phyloP scores from a whole-genome alignment of 2,888 invertebrate genomes.

The Leucophenga montana region DNA sequence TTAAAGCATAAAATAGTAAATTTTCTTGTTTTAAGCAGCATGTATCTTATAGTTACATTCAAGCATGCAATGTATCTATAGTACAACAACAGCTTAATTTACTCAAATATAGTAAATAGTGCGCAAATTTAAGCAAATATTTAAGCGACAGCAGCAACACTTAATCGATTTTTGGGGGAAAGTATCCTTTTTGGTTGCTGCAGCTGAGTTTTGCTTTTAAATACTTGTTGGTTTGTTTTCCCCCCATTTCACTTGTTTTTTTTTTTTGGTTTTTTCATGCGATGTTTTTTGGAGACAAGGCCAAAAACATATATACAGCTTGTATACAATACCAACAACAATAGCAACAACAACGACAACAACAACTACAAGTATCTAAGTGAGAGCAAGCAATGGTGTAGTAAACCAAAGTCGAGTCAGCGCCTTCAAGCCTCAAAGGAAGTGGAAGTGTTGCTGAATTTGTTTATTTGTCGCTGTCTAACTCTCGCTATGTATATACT shows the following conservation, averaged over 20 bases:
- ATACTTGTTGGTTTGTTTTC: slow-evolving; percentile 9
- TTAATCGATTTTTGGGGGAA: neutral
- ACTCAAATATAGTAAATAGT: neutral
- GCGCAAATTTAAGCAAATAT: neutral
- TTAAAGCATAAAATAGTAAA: no score
- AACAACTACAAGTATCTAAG: slow-evolving; percentile 7
- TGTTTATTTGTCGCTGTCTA: slow-evolving; percentile 16
- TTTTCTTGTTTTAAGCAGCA: no score
- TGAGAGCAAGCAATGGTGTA: no score
- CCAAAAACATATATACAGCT: slow-evolving; percentile 17
- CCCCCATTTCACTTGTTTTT: neutral
- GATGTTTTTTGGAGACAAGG: slow-evolving; percentile 21
- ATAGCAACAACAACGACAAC: slow-evolving; percentile 2
- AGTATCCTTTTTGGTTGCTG: slow-evolving; percentile 2
- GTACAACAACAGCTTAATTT: neutral
- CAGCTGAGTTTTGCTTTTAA: slow-evolving; percentile 6
- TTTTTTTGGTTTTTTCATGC: no score
- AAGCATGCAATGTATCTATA: no score
- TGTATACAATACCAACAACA: slow-evolving; percentile 7
- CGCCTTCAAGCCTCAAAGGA: neutral
- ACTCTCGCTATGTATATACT: neutral
- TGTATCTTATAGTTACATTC: no score
- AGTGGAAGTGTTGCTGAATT: slow-evolving; percentile 22
- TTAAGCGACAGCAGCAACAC: neutral
- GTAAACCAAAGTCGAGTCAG: no score